Conservation (phyloP, 2,113 vertebrate genomes). For the Cheilinus undulatus region DNA sequence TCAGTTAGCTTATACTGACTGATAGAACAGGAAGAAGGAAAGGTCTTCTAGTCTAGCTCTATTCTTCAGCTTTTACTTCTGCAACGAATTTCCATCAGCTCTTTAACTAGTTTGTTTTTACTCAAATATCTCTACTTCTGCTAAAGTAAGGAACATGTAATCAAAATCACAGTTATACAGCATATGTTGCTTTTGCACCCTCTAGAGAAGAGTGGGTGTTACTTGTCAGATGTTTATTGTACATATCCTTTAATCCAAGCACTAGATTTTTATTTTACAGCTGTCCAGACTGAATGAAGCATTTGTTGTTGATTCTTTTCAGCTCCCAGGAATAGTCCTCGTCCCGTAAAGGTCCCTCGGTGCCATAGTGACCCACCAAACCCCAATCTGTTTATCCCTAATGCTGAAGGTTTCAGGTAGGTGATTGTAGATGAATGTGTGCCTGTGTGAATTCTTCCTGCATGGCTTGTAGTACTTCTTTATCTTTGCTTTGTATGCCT, state of each 20-base stretch:
- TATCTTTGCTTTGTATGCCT: constrained; percentile 25
- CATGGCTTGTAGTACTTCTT: constrained; percentile 46
- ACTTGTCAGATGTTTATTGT: too few relatives aligned
- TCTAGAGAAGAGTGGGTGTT: neutral
- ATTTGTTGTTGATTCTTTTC: constrained; percentile 31
- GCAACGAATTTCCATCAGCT: too few relatives aligned
- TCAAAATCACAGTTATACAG: too few relatives aligned
- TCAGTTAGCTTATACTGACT: too few relatives aligned
- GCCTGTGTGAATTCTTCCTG: constrained; percentile 29
- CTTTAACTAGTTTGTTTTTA: too few relatives aligned
- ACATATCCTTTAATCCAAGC: neutral
- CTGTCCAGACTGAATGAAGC: neutral
- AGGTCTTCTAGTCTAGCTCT: too few relatives aligned
- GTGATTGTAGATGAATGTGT: neutral
- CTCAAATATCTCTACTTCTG: too few relatives aligned
- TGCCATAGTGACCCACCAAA: constrained; percentile 99
- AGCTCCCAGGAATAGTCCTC: constrained; percentile 95
- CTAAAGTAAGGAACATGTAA: too few relatives aligned
- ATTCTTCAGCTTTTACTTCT: too few relatives aligned
- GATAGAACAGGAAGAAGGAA: too few relatives aligned
- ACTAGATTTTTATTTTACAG: neutral
- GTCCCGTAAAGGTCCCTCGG: constrained; percentile 96
- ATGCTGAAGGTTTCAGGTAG: constrained; percentile 95
- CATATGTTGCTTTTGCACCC: neutral
- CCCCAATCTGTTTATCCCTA: constrained; percentile 94